These are phyloP conservation scores for Morus bassanus DNA, from an alignment of 2,797 vertebrate species.

Conservation along the genomic window DNA sequence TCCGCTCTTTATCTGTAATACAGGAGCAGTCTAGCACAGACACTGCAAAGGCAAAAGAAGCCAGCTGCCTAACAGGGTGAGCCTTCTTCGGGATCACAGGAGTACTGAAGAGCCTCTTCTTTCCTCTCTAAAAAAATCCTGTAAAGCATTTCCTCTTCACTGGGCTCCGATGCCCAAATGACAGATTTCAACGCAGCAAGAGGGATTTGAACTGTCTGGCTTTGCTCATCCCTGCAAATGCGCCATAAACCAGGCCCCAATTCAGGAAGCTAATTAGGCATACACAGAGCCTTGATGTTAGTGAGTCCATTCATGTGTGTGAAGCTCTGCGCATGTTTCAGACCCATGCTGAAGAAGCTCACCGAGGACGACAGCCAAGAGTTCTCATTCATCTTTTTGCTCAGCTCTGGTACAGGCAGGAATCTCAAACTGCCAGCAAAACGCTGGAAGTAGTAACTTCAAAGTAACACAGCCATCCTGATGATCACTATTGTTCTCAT, in stretches of 20 bases:
- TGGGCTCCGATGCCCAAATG: not conserved
- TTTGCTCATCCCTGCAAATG: not conserved
- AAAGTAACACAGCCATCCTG: not conserved
- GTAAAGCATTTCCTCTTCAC: not conserved
- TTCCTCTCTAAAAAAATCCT: not conserved
- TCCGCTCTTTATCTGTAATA: slow-evolving; percentile 13
- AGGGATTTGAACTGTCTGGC: not conserved
- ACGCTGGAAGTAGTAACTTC: not conserved
- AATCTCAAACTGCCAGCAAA: not conserved
- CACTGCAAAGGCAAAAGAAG: not conserved
- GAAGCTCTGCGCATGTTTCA: not conserved
- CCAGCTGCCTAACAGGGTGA: not conserved
- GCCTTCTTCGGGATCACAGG: not conserved
- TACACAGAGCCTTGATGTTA: not conserved
- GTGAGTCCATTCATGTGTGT: not conserved
- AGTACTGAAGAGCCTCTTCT: not conserved
- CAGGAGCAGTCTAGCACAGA: slow-evolving; percentile 26
- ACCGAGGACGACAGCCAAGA: not conserved
- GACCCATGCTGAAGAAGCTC: not conserved
- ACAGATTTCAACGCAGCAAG: not conserved
- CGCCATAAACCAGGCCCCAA: not conserved
- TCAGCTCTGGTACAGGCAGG: not conserved
- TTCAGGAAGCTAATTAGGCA: slow-evolving; percentile 25
- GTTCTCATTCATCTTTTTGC: not conserved
- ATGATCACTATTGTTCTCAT: not conserved